Evolutionary conservation across 2,113 vertebrate genomes (phyloP).

Genomic region (Trogon melanurus): DNA sequence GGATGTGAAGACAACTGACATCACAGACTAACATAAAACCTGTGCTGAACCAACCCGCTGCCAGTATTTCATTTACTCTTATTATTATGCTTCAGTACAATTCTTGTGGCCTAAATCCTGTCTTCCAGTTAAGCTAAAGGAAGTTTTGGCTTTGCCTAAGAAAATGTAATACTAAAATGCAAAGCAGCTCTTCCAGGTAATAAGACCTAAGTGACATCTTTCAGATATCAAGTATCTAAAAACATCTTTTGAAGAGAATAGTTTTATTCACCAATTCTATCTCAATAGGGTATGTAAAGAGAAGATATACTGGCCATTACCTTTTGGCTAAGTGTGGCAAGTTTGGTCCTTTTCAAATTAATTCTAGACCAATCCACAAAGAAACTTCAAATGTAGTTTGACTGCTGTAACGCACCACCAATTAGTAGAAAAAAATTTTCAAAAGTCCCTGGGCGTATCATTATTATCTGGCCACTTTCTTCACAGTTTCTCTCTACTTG

Average conservation of each 20-base stretch:
- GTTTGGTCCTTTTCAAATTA: neutral
- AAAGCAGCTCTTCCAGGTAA: neutral
- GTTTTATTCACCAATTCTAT: neutral
- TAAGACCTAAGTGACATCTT: neutral
- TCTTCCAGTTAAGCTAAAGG: neutral
- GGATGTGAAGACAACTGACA: neutral
- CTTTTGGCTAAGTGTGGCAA: neutral
- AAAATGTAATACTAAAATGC: neutral
- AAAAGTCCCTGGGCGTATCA: accelerated
- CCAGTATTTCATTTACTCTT: neutral
- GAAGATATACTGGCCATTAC: neutral
- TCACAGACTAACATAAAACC: neutral
- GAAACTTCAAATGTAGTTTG: neutral
- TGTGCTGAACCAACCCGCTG: neutral
- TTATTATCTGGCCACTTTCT: neutral
- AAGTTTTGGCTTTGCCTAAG: neutral
- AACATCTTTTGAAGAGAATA: neutral
- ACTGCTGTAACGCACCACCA: neutral
- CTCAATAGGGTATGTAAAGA: neutral
- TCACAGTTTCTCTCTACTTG: neutral
- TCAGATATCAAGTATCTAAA: neutral
- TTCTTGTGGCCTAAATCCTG: neutral
- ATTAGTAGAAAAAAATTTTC: neutral
- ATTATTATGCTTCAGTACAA: neutral
- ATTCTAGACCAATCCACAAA: neutral